A percentile compares a stretch with the other conserved stretches of the same genome.
Evolutionary conservation across 2,113 vertebrate species (phyloP).

Genomic region (Pedionomus torquatus): DNA sequence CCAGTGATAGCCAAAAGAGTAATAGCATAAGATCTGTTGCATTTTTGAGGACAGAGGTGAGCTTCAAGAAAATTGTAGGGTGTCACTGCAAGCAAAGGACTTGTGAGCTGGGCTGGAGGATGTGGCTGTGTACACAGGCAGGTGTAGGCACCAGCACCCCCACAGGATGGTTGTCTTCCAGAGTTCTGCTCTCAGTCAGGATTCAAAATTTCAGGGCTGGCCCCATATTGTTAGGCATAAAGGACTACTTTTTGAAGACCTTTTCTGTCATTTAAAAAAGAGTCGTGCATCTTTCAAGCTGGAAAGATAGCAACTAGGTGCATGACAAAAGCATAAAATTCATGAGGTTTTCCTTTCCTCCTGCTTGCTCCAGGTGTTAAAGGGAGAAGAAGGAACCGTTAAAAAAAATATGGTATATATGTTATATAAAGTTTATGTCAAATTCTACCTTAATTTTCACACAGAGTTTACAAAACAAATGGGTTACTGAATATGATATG

Average conservation of each 20-base stretch:
- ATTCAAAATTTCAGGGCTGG: neutral
- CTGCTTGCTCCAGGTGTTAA: neutral
- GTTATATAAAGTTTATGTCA: neutral
- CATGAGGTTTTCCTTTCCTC: neutral
- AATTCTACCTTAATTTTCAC: neutral
- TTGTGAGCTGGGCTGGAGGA: accelerated
- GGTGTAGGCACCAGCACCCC: neutral
- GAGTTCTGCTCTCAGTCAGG: neutral
- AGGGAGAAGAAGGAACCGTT: neutral
- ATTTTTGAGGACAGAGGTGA: neutral
- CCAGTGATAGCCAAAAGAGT: neutral
- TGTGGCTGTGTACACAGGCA: neutral
- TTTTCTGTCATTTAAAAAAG: neutral
- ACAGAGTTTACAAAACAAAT: neutral
- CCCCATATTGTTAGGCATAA: neutral
- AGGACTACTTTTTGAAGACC: neutral
- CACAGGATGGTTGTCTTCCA: neutral
- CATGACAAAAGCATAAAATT: neutral
- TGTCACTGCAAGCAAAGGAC: neutral
- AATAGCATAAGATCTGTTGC: neutral
- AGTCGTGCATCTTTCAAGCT: neutral
- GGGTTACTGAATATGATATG: neutral
- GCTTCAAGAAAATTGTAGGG: neutral
- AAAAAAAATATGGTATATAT: neutral
- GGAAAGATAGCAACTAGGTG: neutral